These are phyloP conservation scores for Heliconius erato DNA, from an alignment of 2,888 invertebrate species.

Conservation along the genomic window DNA sequence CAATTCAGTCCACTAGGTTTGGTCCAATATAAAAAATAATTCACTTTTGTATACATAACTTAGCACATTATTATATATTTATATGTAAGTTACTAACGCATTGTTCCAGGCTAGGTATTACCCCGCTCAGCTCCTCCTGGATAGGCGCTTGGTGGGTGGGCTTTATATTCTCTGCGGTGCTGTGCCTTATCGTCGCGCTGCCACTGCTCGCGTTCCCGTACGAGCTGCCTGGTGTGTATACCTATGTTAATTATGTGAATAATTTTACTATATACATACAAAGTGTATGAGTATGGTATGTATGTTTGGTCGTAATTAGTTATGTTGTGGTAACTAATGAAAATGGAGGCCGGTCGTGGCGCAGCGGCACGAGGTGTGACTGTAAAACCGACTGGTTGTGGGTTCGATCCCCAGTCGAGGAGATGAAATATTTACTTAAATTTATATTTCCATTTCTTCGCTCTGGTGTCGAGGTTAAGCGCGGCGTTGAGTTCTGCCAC, in stretches of 20 bases:
- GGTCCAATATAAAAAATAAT: too few species aligned
- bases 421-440: too few species aligned
- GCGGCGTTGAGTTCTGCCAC: too few species aligned
- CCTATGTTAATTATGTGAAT: constrained; percentile 17
- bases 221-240: constrained; percentile 87
- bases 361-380: too few species aligned
- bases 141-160: constrained; percentile 96
- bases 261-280: background rate
- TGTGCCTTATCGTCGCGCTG: constrained; percentile 89
- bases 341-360: too few species aligned
- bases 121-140: constrained; percentile 90
- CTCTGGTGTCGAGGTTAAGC: too few species aligned
- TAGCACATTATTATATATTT: background rate
- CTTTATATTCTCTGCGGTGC: constrained; percentile 88
- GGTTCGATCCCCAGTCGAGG: too few species aligned
- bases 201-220: constrained; percentile 91
- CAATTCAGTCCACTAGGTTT: too few species aligned
- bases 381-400: too few species aligned
- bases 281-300: background rate
- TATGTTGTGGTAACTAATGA: background rate
- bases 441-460: too few species aligned
- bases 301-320: background rate
- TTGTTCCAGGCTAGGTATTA: constrained; percentile 87
- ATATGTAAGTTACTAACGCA: background rate
- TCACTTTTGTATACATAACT: too few species aligned